A percentile compares a stretch with the other conserved stretches of the same genome.
Evolutionary conservation across 2,888 invertebrate genomes (phyloP).

Genomic region (Thera obeliscata): DNA sequence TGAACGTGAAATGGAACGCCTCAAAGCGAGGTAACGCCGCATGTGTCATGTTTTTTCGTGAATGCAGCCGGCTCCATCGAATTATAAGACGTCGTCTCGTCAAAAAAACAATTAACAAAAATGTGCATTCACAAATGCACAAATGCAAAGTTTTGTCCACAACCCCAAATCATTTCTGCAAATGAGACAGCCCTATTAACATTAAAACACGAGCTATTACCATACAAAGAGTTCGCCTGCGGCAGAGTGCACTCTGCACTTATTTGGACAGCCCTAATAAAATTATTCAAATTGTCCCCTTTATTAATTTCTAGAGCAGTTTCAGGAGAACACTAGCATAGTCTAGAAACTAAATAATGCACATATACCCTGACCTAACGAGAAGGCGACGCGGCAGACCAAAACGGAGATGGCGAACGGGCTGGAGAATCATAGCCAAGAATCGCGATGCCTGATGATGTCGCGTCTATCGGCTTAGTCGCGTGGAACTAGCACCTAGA

Average conservation of each 20-base stretch:
- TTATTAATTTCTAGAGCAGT: conserved; percentile 45
- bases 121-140: not conserved
- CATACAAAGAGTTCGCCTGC: conserved; percentile 67
- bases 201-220: conserved; percentile 62
- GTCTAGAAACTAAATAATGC: not conserved
- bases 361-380: not conserved
- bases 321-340: not conserved
- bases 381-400: too few relatives aligned
- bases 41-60: too few relatives aligned
- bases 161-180: conserved; percentile 27
- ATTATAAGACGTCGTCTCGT: too few relatives aligned
- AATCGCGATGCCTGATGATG: too few relatives aligned
- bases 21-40: too few relatives aligned
- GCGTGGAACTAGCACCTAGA: too few relatives aligned
- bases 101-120: too few relatives aligned
- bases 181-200: conserved; percentile 55
- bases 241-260: conserved; percentile 53
- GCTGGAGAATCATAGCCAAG: too few relatives aligned
- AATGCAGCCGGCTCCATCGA: too few relatives aligned
- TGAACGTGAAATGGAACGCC: too few relatives aligned
- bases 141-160: not conserved
- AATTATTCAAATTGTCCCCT: conserved; percentile 64
- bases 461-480: too few relatives aligned
- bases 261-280: conserved; percentile 64
- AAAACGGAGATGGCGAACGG: too few relatives aligned